Percentiles rank a stretch among this genome's conserved stretches.
These are phyloP conservation scores for Centropyge bicolor DNA, from an alignment of 2,797 vertebrate species.

Conservation along the genomic window DNA sequence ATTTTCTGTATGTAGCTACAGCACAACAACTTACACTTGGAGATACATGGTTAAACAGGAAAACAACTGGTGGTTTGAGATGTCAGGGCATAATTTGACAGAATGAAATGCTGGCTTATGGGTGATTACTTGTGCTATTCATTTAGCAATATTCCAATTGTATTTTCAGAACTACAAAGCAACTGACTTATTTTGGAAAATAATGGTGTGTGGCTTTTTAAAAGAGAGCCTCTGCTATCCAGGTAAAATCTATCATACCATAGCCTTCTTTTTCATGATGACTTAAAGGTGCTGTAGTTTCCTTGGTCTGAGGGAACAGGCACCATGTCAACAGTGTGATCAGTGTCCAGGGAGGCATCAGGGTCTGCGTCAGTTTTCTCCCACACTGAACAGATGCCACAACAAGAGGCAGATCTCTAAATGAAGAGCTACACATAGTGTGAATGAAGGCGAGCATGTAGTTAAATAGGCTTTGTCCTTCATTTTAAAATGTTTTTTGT, in stretches of 20 bases:
- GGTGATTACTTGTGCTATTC: conserved; percentile 3
- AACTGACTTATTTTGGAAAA: background rate
- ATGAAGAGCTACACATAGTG: background rate
- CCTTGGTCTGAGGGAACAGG: conserved; percentile 26
- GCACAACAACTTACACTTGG: no score
- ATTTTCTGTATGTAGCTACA: no score
- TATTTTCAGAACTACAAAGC: background rate
- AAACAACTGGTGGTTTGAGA: no score
- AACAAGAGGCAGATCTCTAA: conserved; percentile 24
- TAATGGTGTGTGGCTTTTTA: background rate
- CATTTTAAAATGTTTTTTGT: background rate
- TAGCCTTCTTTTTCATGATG: background rate
- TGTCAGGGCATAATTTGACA: no score
- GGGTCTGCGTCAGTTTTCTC: conserved; percentile 43
- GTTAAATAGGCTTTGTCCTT: conserved; percentile 7
- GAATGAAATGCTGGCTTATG: no score
- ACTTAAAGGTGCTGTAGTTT: conserved; percentile 24
- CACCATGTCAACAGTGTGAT: conserved; percentile 33
- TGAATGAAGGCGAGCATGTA: background rate
- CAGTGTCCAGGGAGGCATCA: conserved; percentile 35
- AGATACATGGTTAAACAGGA: no score
- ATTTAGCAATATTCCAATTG: background rate
- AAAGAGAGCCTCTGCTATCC: background rate
- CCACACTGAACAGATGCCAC: conserved; percentile 48
- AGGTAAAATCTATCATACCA: background rate